These are phyloP conservation scores for Nipponacmea schrenckii DNA, from an alignment of 2,888 invertebrate genomes.

Conservation along the genomic window DNA sequence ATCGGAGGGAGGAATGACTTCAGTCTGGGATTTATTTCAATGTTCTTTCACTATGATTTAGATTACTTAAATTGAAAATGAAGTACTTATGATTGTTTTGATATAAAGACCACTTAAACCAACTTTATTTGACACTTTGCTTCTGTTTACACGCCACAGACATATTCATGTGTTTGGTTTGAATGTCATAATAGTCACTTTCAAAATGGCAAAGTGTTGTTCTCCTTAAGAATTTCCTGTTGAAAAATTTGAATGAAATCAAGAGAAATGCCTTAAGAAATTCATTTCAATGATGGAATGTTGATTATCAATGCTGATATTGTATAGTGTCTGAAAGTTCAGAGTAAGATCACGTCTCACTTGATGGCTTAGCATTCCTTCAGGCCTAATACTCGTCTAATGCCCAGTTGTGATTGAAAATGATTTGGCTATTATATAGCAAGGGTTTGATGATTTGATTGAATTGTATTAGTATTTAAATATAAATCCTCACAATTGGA, in stretches of 20 bases:
- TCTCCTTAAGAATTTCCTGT: background rate
- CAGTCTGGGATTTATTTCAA: too few species aligned
- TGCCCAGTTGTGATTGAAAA: conserved; percentile 6
- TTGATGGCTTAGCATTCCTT: conserved; percentile 1
- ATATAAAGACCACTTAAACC: too few species aligned
- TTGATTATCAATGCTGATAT: too few species aligned
- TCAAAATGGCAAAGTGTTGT: too few species aligned
- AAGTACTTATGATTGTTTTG: too few species aligned
- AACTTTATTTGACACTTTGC: too few species aligned
- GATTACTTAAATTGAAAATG: too few species aligned
- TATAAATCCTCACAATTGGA: conserved; percentile 1
- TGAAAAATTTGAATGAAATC: background rate
- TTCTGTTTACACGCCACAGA: too few species aligned
- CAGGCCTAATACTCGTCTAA: background rate
- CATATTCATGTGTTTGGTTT: too few species aligned
- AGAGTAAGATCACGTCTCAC: background rate
- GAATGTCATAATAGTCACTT: too few species aligned
- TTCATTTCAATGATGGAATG: background rate
- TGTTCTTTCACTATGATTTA: too few species aligned
- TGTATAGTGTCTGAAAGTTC: background rate
- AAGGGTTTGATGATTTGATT: background rate
- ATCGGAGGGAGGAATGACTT: too few species aligned
- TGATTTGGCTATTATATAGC: background rate
- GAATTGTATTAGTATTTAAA: conserved; percentile 3
- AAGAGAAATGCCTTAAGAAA: background rate